Evolutionary conservation across 2,797 vertebrate species (phyloP).

Genomic region (Platyrinchus mystaceus): DNA sequence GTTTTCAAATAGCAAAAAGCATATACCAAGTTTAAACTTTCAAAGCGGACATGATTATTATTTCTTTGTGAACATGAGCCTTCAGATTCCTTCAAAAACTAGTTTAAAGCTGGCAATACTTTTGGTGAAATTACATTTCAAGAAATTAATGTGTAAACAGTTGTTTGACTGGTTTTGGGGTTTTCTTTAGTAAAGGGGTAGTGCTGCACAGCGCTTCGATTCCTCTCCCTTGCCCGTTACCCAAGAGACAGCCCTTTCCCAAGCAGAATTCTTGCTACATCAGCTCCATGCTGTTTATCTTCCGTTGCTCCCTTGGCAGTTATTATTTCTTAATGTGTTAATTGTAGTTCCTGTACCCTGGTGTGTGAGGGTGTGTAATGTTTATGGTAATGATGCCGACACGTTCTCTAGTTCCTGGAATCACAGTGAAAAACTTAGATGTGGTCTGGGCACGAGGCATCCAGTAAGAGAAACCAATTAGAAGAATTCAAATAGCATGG

Average conservation of each 20-base stretch:
- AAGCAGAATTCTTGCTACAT: slow-evolving; percentile 42
- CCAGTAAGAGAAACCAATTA: slow-evolving; percentile 36
- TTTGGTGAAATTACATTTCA: neutral
- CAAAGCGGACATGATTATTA: neutral
- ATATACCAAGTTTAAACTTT: neutral
- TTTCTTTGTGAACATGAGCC: neutral
- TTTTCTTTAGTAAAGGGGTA: neutral
- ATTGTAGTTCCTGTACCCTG: slow-evolving; percentile 60
- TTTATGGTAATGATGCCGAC: neutral
- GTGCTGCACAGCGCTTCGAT: neutral
- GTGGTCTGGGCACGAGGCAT: neutral
- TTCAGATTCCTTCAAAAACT: neutral
- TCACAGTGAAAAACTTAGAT: neutral
- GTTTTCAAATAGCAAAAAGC: neutral
- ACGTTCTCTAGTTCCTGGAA: neutral
- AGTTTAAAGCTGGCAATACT: neutral
- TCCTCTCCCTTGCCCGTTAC: neutral
- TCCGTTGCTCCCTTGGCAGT: slow-evolving; percentile 61
- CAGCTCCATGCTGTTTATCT: slow-evolving; percentile 61
- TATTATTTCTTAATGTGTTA: slow-evolving; percentile 71
- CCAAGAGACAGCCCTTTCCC: slow-evolving; percentile 10
- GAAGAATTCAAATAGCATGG: slow-evolving; percentile 26
- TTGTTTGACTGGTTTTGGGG: neutral
- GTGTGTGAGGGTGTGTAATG: neutral
- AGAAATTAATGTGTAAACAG: neutral